phyloP scores from a whole-genome alignment of 2,888 invertebrate genomes.

The Drosophila paracracens region DNA sequence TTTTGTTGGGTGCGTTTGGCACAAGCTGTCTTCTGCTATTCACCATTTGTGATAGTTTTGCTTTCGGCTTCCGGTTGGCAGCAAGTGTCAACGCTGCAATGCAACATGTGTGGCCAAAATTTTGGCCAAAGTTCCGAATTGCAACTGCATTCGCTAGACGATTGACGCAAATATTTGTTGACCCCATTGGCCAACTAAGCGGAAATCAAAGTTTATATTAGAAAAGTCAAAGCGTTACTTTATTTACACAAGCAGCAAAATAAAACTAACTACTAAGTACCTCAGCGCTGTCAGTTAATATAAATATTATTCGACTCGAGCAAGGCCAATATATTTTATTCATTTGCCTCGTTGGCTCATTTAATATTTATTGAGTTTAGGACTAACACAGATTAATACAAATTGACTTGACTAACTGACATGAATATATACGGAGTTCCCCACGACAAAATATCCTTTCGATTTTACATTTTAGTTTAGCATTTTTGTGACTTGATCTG shows the following conservation, averaged over 20 bases:
- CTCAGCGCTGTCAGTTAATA: conserved; percentile 23
- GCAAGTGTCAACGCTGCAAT: conserved; percentile 17
- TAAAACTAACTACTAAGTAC: conserved; percentile 12
- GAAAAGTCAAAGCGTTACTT: conserved; percentile 5
- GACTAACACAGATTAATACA: conserved; percentile 42
- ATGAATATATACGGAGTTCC: background rate
- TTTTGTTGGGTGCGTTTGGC: conserved; percentile 51
- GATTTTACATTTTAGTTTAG: background rate
- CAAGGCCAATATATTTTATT: background rate
- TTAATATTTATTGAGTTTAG: conserved; percentile 31
- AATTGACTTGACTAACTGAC: conserved; percentile 42
- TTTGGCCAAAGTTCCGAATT: conserved; percentile 30
- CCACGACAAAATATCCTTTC: background rate
- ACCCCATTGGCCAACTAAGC: conserved; percentile 31
- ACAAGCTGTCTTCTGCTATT: conserved; percentile 50
- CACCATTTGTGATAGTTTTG: conserved; percentile 56
- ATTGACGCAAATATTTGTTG: conserved; percentile 51
- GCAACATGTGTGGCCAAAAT: conserved; percentile 55
- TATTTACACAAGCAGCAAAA: conserved; percentile 15
- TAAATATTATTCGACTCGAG: conserved; percentile 24
- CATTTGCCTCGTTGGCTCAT: conserved; percentile 11
- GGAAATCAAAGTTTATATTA: conserved; percentile 16
- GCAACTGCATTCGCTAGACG: conserved; percentile 45
- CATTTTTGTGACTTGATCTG: background rate
- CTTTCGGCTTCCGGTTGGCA: conserved; percentile 35